phyloP scores from a whole-genome alignment of 2,797 vertebrate genomes.

The Propithecus deckenii region DNA sequence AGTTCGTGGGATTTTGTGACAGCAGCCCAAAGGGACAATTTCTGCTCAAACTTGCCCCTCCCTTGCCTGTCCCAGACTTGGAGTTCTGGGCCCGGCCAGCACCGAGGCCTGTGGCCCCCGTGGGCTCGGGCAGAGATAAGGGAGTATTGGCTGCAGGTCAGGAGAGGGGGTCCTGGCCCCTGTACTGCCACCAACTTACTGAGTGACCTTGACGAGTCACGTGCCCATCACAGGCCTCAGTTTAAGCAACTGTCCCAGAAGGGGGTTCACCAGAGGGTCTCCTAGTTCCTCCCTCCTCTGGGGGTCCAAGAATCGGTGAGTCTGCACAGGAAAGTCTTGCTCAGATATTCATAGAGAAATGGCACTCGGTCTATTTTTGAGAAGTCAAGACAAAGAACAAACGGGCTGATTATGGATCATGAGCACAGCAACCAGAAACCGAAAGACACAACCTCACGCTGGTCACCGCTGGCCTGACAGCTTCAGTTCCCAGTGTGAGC shows the following conservation, averaged over 20 bases:
- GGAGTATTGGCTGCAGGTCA: not conserved
- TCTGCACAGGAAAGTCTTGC: not conserved
- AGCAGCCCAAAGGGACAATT: not conserved
- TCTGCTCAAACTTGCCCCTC: not conserved
- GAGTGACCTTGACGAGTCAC: not conserved
- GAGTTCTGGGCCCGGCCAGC: not conserved
- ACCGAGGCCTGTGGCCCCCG: not conserved
- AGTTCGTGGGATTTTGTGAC: not conserved
- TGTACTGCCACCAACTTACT: not conserved
- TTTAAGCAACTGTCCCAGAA: not conserved
- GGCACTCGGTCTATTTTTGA: fast-evolving
- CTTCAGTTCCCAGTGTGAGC: not conserved
- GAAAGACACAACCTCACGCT: fast-evolving
- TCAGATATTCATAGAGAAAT: not conserved
- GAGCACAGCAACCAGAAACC: not conserved
- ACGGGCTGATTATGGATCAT: fast-evolving
- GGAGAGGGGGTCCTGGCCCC: not conserved
- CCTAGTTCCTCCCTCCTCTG: not conserved
- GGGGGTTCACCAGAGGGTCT: not conserved
- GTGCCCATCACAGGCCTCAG: not conserved
- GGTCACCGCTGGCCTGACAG: fast-evolving
- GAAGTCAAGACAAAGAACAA: not conserved
- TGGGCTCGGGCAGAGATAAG: not conserved
- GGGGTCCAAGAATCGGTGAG: not conserved
- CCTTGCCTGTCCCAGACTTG: fast-evolving